A percentile compares a stretch with the other conserved stretches of the same genome.
Conservation (phyloP, 2,113 vertebrate species). For the Brachyhypopomus gauderio region DNA sequence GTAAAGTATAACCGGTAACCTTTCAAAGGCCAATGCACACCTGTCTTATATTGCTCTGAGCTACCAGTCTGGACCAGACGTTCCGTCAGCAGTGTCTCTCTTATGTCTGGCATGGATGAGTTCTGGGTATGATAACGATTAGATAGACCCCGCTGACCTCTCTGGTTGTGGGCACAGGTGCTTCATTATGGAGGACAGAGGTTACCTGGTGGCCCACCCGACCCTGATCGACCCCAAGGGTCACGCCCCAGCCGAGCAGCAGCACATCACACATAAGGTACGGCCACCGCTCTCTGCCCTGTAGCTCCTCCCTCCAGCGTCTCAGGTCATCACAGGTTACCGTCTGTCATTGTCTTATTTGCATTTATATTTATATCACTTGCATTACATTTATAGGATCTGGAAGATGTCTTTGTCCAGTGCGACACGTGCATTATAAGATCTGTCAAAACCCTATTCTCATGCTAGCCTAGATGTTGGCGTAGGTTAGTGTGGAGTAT, state of each 20-base stretch:
- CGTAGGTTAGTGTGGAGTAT: no score
- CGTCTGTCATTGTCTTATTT: neutral
- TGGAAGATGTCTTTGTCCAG: no score
- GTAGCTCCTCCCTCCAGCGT: neutral
- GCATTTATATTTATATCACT: neutral
- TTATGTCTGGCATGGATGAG: neutral
- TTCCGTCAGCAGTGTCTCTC: neutral
- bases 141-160: conserved; percentile 28
- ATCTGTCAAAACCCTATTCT: no score
- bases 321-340: neutral
- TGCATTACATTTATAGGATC: no score
- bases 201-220: conserved; percentile 95
- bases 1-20: neutral
- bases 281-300: neutral
- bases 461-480: no score
- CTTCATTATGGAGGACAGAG: conserved; percentile 99
- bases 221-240: conserved; percentile 99
- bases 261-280: conserved; percentile 99
- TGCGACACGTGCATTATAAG: no score
- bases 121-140: neutral
- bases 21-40: neutral
- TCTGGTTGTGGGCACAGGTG: conserved; percentile 75
- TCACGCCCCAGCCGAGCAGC: conserved; percentile 94
- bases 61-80: neutral
- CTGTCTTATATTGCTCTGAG: neutral